A percentile compares a stretch with the other conserved stretches of the same genome.
These are phyloP conservation scores for Temnothorax nylanderi DNA, from an alignment of 1,140 invertebrate genomes.

Conservation along the genomic window DNA sequence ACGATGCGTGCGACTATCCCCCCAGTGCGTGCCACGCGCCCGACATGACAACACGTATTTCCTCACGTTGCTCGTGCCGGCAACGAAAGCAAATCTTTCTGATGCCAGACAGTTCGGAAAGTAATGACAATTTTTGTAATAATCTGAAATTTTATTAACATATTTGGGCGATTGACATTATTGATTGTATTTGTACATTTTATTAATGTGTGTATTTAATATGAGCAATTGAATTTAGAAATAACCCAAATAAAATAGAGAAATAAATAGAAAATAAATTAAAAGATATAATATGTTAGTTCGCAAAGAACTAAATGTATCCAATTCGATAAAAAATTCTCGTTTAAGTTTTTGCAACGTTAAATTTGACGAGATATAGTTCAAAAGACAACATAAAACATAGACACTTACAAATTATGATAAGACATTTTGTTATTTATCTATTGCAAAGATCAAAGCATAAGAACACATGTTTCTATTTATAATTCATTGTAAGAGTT, in stretches of 20 bases:
- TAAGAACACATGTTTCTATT: not conserved
- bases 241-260: too few species aligned
- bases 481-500: not conserved
- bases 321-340: not conserved
- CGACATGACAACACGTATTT: slow-evolving; percentile 74
- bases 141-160: not conserved
- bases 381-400: not conserved
- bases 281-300: not conserved
- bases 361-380: not conserved
- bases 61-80: not conserved
- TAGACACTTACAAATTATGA: not conserved
- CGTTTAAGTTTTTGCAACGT: not conserved
- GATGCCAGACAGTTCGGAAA: not conserved
- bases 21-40: slow-evolving; percentile 80
- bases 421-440: not conserved
- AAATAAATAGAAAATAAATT: not conserved
- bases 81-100: not conserved
- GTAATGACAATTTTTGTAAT: not conserved
- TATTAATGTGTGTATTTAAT: not conserved
- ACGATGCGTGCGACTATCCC: slow-evolving; percentile 74
- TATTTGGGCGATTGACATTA: not conserved
- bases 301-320: not conserved
- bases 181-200: not conserved
- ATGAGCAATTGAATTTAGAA: not conserved
- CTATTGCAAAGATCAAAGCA: not conserved